phyloP scores from a whole-genome alignment of 2,113 vertebrate species.

The Eptatretus burgeri region DNA sequence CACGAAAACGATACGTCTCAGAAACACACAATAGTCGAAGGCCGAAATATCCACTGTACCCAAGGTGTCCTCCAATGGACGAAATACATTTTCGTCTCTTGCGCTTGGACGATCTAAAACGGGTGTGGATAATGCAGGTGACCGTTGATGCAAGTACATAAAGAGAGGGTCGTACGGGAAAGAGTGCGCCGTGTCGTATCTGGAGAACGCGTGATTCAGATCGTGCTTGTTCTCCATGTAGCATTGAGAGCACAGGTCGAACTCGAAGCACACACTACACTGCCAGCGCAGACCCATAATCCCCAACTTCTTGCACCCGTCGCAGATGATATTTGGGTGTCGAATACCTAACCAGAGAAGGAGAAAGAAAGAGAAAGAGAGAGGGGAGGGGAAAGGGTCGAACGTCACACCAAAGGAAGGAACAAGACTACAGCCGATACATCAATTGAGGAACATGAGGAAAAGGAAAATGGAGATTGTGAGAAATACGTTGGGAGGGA shows the following conservation, averaged over 20 bases:
- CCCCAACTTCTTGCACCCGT: constrained; percentile 88
- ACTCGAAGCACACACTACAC: constrained; percentile 77
- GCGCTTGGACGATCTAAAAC: no score
- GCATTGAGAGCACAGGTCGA: constrained; percentile 82
- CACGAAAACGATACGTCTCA: no score
- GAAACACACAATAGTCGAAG: no score
- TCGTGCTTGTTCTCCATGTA: constrained; percentile 94
- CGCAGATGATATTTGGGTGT: constrained; percentile 92
- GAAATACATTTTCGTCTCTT: no score
- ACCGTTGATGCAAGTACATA: neutral
- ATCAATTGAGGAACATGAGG: no score
- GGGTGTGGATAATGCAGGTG: no score
- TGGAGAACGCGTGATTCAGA: constrained; percentile 52
- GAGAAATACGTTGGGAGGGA: no score
- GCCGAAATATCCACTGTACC: no score
- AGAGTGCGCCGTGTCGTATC: constrained; percentile 70
- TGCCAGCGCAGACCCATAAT: constrained; percentile 96
- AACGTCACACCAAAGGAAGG: no score
- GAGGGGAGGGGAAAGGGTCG: neutral
- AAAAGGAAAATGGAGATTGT: no score
- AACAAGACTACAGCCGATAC: no score
- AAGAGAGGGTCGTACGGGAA: constrained; percentile 33
- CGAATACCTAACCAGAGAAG: constrained; percentile 40
- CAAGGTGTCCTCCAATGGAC: no score
- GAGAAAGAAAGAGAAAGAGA: neutral